Evolutionary conservation across 2,888 invertebrate species (phyloP).

Genomic region (Sarcophaga variegata): DNA sequence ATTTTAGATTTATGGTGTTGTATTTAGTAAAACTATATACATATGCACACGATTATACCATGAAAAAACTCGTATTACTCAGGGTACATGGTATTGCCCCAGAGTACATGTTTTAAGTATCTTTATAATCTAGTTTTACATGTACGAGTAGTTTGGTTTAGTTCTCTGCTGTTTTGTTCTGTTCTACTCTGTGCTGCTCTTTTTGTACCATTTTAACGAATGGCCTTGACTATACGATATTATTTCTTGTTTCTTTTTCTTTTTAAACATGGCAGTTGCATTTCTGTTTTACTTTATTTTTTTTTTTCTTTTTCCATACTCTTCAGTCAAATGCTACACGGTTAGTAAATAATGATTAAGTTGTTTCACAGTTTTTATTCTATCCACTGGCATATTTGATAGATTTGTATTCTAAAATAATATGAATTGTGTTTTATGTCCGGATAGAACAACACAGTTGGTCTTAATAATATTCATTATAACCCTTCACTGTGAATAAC

Average conservation of each 20-base stretch:
- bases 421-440: neutral
- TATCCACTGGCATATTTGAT: neutral
- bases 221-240: constrained; percentile 56
- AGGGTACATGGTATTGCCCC: neutral
- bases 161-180: neutral
- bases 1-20: constrained; percentile 52
- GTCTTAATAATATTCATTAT: too few species aligned
- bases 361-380: neutral
- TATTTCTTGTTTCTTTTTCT: constrained; percentile 47
- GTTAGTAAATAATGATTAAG: neutral
- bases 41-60: neutral
- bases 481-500: too few species aligned
- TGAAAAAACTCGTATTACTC: neutral
- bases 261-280: constrained; percentile 40
- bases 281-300: neutral
- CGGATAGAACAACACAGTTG: too few species aligned
- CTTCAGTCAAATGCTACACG: neutral
- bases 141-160: constrained; percentile 37
- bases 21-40: neutral
- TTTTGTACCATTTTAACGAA: constrained; percentile 28
- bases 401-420: neutral
- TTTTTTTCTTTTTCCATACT: neutral
- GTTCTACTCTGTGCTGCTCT: neutral
- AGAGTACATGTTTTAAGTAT: constrained; percentile 16
- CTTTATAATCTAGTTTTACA: constrained; percentile 44